Evolutionary conservation across 2,113 vertebrate genomes (phyloP).

Genomic region (Ornithorhynchus anatinus): DNA sequence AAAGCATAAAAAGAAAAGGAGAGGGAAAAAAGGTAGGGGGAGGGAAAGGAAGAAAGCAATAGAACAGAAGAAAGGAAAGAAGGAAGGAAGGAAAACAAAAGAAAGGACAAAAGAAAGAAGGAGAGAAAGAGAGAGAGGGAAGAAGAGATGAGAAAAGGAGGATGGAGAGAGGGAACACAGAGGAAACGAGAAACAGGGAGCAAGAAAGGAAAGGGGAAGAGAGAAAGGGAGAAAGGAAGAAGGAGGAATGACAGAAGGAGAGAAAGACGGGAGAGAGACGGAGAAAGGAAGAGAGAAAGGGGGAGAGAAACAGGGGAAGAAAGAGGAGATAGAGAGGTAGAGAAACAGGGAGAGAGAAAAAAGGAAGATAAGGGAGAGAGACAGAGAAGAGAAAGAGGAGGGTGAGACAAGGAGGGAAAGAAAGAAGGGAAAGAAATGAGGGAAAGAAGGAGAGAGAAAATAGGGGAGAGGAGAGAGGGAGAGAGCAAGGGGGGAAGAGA

Average conservation of each 20-base stretch:
- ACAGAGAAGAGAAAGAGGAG: accelerated
- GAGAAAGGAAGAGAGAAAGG: too few relatives aligned
- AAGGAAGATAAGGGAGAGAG: not conserved
- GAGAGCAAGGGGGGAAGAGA: not conserved
- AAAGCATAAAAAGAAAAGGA: constrained; percentile 31
- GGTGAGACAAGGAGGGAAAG: too few relatives aligned
- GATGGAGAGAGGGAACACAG: not conserved
- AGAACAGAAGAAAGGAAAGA: constrained; percentile 10
- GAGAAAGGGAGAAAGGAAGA: not conserved
- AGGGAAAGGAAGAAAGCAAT: not conserved
- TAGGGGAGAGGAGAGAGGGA: too few relatives aligned
- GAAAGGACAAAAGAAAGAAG: not conserved
- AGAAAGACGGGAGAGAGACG: too few relatives aligned
- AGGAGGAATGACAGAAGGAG: too few relatives aligned
- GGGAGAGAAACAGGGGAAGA: too few relatives aligned
- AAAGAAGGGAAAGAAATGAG: too few relatives aligned
- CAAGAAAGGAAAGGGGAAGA: not conserved
- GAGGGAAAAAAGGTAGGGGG: constrained; percentile 1
- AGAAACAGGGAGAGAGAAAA: not conserved
- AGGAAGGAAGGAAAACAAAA: constrained; percentile 30
- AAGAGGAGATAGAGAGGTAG: too few relatives aligned
- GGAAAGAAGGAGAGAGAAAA: not conserved
- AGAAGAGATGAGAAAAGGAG: not conserved
- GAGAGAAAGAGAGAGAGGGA: not conserved
- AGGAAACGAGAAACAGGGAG: not conserved